These are phyloP conservation scores for Zosterops pallidus DNA, from an alignment of 2,113 vertebrate species.

Conservation along the genomic window DNA sequence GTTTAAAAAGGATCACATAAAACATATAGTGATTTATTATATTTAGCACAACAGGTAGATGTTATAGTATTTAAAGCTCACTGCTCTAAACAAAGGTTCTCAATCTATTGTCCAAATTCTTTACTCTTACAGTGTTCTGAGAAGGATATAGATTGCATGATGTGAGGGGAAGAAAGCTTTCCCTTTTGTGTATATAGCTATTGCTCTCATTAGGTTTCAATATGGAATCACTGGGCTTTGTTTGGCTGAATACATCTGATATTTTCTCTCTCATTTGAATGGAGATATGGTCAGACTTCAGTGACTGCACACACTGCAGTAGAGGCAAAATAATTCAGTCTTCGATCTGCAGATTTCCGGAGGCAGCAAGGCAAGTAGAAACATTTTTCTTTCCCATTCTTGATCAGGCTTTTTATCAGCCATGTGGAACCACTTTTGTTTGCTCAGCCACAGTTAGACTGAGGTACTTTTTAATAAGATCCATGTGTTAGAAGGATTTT, in stretches of 20 bases:
- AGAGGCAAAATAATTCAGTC: slow-evolving; percentile 19
- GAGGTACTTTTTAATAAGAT: slow-evolving; percentile 39
- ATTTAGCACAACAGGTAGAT: neutral
- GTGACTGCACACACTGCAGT: neutral
- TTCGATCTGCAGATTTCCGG: neutral
- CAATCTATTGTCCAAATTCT: neutral
- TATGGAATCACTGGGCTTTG: slow-evolving; percentile 2
- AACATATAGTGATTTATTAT: neutral
- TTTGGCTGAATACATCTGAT: neutral
- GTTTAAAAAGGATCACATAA: neutral
- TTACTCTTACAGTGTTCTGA: neutral
- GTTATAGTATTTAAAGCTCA: neutral
- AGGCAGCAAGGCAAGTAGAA: slow-evolving; percentile 40
- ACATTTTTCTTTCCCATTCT: slow-evolving; percentile 6
- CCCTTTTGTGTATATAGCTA: neutral
- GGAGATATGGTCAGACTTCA: neutral
- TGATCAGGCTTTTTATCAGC: slow-evolving; percentile 45
- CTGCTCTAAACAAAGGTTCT: neutral
- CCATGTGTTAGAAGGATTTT: slow-evolving; percentile 30
- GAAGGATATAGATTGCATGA: neutral
- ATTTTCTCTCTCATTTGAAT: neutral
- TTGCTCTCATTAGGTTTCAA: neutral
- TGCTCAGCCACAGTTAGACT: neutral
- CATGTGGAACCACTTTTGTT: slow-evolving; percentile 70
- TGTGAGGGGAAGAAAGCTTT: neutral